Base-by-base conservation (phyloP, 2,797 vertebrate species). In the Mastacembelus armatus region DNA sequence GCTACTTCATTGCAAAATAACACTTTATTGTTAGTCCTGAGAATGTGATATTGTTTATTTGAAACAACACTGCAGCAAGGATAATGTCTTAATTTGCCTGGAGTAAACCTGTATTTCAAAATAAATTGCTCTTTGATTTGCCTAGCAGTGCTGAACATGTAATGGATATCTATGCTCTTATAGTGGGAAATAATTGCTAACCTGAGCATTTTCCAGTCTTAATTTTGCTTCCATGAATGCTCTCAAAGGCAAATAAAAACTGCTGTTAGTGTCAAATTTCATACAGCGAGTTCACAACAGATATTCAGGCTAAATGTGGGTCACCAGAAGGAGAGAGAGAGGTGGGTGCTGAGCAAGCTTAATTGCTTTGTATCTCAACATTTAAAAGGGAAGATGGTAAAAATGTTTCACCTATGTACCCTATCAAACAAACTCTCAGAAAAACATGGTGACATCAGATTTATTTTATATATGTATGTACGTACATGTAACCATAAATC, bases 241-340 rank as follows among this genome's bases (percentile, higher is more conserved):
- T 85, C 75, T 75, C 73, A 58, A 65, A 86, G 69, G 66, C 64
- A 82, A 59, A 80, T 58, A 61, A 81, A 81, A 80, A 75, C 35
- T 78, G 61, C 76, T 84, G 64, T 61, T 73, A 40, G 51, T 74
- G 64, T 82, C 50, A 81, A 19, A 80, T 80, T 83, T 74, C 27
- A 62, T 35, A 58, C 48, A 21, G 3, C 40, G 21, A 64, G 54
- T 84, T 84, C 69, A 66, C 65, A 58, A 61, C 50, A 52, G 77
- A 77, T 80, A 72, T 73, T 60, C 47, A 65, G 71, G 61, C 75
- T 86, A 82, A 83, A 85, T 89, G 77, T 86, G 75, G 87, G 88
- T 86, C 84, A 84, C 66, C 52, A 60, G 59, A 47, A 71, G 76
- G 61, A 61, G 55, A 61, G 55, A 61, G 19, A 33, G 51, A 50